Percentiles rank a stretch among this genome's conserved stretches.
phyloP scores from a whole-genome alignment of 2,888 invertebrate species.

The Luperina testacea region DNA sequence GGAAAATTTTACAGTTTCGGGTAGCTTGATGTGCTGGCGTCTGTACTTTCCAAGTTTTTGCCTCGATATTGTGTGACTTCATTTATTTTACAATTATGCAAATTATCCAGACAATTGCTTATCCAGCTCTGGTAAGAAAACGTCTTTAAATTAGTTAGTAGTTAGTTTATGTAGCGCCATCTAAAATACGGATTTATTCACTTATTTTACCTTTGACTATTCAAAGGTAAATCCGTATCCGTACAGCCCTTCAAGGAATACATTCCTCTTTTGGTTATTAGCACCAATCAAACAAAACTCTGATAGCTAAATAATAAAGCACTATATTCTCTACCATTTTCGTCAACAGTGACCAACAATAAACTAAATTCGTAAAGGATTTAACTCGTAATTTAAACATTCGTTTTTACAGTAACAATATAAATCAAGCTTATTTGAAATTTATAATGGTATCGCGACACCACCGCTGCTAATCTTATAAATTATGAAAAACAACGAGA shows the following conservation, averaged over 20 bases:
- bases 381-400: slow-evolving; percentile 68
- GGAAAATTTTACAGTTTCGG: too few species aligned
- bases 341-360: slow-evolving; percentile 2
- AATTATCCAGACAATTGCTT: neutral
- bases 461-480: slow-evolving; percentile 79
- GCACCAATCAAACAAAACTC: neutral
- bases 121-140: neutral
- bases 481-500: slow-evolving; percentile 85
- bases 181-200: slow-evolving; percentile 22
- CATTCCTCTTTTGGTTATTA: neutral
- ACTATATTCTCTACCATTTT: neutral
- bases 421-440: slow-evolving; percentile 83
- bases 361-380: slow-evolving; percentile 15
- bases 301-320: neutral
- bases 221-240: too few species aligned
- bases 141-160: neutral
- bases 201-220: too few species aligned
- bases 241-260: neutral
- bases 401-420: slow-evolving; percentile 70
- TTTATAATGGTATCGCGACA: slow-evolving; percentile 79
- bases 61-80: neutral
- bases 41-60: neutral
- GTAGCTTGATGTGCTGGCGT: too few species aligned
- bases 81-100: slow-evolving; percentile 28
- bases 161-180: slow-evolving; percentile 56